These are phyloP conservation scores for Hydrotaea diabolus DNA, from an alignment of 2,888 invertebrate genomes.

Conservation along the genomic window DNA sequence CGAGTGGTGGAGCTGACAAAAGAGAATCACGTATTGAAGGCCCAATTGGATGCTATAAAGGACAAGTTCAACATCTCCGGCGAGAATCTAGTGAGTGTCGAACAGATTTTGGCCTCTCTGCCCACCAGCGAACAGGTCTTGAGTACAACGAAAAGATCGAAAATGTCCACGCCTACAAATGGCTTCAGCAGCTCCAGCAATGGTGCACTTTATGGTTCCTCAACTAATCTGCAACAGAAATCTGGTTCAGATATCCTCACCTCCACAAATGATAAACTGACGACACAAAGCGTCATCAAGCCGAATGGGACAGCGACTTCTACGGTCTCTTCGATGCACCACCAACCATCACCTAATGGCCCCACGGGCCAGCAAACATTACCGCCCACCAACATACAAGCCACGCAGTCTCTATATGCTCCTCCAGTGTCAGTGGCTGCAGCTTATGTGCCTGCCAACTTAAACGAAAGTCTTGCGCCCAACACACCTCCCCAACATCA, in stretches of 20 bases:
- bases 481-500: constrained; percentile 79
- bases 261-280: constrained; percentile 50
- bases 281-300: constrained; percentile 57
- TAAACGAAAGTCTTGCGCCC: constrained; percentile 73
- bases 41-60: constrained; percentile 94
- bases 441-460: constrained; percentile 80
- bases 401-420: constrained; percentile 50
- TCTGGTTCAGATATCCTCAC: constrained; percentile 58
- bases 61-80: constrained; percentile 96
- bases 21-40: constrained; percentile 96
- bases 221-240: constrained; percentile 66
- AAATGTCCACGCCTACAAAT: constrained; percentile 66
- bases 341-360: constrained; percentile 37
- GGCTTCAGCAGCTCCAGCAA: constrained; percentile 53
- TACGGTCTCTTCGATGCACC: constrained; percentile 31
- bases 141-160: constrained; percentile 88
- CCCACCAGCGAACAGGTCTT: constrained; percentile 92
- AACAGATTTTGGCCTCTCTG: constrained; percentile 92
- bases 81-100: constrained; percentile 92
- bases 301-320: constrained; percentile 44
- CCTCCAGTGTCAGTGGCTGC: constrained; percentile 17
- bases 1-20: constrained; percentile 96
- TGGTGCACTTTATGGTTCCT: constrained; percentile 57
- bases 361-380: constrained; percentile 39
- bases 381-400: constrained; percentile 46